Evolutionary conservation across 2,888 invertebrate genomes (phyloP), one percentile per base, ranked within the genome.

Genomic region (Aporophyla lueneburgensis): DNA sequence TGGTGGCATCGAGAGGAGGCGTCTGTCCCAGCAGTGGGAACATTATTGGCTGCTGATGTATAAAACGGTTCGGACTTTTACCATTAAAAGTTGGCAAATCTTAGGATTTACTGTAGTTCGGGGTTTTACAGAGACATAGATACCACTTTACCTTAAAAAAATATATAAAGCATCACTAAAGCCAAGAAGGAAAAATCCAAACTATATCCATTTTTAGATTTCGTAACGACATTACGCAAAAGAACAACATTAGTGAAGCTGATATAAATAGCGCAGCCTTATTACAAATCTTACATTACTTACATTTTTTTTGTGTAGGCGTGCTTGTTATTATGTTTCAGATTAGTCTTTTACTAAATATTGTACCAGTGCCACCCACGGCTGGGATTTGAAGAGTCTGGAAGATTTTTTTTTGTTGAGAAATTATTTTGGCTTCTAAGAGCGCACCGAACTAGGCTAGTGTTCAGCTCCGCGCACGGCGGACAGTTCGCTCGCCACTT

Each of bases 231-330:
- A 51, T 74, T 43, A 43, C 66, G 43, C 54, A 51, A 74, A 74
- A 78, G 56, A 67, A 43, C 56, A 74, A 65, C 24, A 43, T 78
- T 58, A n/a, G 51, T 5, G 14, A 33, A 43, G 56, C n/a, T 24
- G 56, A 58, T 54, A 61, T 54, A 71, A 78, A 78, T 61, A 72
- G 72, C 49, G 19, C 24, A 19, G n/a, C 24, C 46, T 58, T 65
- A 53, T 27, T 33, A 54, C 19, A 14, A 24, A 7, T 24, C 12
- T 24, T 43, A n/a, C 24, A 40, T 24, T 49, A 71, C 27, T 49
- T 24, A 21, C 27, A 16, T 54, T 58, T 46, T 16, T 43, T 46
- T 16, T 43, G 63, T 33, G 63, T 46, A 43, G 63, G 70, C 40
- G 53, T 16, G 43, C 6, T 66, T 66, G 33, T 76, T 59, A 33